Evolutionary conservation across 2,888 invertebrate genomes (phyloP), one percentile per base, ranked within the genome.

Genomic region (Diarsia dahlii): DNA sequence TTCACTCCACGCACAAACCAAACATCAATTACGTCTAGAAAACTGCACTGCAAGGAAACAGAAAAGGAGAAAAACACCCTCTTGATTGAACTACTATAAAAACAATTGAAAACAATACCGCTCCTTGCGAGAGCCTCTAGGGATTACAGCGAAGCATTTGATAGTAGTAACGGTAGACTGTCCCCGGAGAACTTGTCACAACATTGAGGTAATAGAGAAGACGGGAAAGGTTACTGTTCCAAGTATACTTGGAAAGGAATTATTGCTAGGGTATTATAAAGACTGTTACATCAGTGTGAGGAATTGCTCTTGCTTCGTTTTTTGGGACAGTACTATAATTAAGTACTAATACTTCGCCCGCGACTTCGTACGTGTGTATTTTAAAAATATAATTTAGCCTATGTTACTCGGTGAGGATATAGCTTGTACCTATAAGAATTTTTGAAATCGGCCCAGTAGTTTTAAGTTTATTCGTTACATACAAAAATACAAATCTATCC

Each of bases 91-190:
- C 65, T 50, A 50, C 23, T 45, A 71, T 54, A 83, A 83, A 80
- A 83, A 80, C 83, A 83, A 70, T 78, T 80, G 78, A 58, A 67
- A 80, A 83, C 79, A 80, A 83, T 71, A 78, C 63, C 4, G 52
- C 58, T 60, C 79, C 68, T 68, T 65, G 62, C 13, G 48, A 1
- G 12, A 71, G 20, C 18, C 84, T 28, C 63, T 10, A 0, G 71
- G 54, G 80, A 60, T 64, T 54, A 64, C 67, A 54, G 39, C 46
- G 58, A 60, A 54, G 71, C 63, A 68, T 80, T 80, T 50, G 58
- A 83, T 83, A 83, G 69, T 10, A 68, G 52, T 23, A 45, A 63
- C n/a, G 66, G 58, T 77, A 52, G 66, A 77, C 2, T 18, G n/a
- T 77, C 69, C 28, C 62, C n/a, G 18, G 39, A 28, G 78, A 50